A percentile compares a stretch with the other conserved stretches of the same genome.
Evolutionary conservation across 35 echinoderm and acorn worm species (phyloP).

Genomic region (Hemicentrotus pulcherrimus): DNA sequence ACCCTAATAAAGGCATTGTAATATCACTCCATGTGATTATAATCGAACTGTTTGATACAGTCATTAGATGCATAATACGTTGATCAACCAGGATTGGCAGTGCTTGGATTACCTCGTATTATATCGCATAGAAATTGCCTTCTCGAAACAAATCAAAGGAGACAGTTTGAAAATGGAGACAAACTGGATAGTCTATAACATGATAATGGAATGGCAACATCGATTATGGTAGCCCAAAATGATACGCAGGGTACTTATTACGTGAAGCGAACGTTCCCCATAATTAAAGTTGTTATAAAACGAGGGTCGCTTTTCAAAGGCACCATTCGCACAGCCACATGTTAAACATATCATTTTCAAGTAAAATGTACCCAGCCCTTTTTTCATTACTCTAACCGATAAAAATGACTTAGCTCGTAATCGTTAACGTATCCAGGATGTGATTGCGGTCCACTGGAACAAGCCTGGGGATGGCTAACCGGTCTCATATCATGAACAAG

Average conservation of each 20-base stretch:
- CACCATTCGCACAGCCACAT: not conserved
- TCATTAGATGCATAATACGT: not conserved
- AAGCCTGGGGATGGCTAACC: not conserved
- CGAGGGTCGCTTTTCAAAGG: not conserved
- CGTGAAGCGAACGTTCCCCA: not conserved
- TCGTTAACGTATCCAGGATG: not conserved
- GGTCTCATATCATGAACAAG: not conserved
- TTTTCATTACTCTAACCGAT: not conserved
- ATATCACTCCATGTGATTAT: not conserved
- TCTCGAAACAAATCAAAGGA: not conserved
- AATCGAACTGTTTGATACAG: not conserved
- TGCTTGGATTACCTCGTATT: not conserved
- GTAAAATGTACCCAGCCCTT: not conserved
- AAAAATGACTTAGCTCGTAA: not conserved
- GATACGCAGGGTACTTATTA: not conserved
- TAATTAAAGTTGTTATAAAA: not conserved
- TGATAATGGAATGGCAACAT: not conserved
- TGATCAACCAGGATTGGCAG: not conserved
- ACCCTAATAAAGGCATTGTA: not conserved
- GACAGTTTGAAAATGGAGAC: not conserved
- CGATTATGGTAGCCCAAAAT: not conserved
- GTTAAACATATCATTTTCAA: not conserved
- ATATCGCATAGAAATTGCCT: not conserved
- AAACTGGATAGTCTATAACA: not conserved
- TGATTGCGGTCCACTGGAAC: not conserved